These are phyloP conservation scores for Clitarchus hookeri DNA, from an alignment of 2,888 invertebrate genomes.

Conservation along the genomic window DNA sequence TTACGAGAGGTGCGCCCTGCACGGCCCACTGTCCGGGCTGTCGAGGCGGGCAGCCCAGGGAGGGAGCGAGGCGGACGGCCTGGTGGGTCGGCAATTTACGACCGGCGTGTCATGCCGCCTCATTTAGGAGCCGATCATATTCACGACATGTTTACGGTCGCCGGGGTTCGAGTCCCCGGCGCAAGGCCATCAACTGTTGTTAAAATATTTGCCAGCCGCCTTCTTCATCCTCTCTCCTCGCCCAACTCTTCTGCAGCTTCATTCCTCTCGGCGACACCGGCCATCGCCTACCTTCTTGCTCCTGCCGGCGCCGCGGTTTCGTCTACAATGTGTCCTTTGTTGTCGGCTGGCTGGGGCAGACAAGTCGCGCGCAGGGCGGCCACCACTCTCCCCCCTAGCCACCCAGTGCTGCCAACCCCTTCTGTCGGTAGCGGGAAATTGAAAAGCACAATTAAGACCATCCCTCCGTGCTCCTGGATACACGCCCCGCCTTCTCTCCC, in stretches of 20 bases:
- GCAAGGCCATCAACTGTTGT: conserved; percentile 25
- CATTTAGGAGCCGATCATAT: conserved; percentile 18
- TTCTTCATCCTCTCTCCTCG: conserved; percentile 25
- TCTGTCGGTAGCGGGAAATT: conserved; percentile 34
- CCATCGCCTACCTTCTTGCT: neutral
- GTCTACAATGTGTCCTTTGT: conserved; percentile 21
- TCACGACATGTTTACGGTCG: conserved; percentile 21
- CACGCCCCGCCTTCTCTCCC: conserved; percentile 17
- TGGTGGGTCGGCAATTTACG: conserved; percentile 3
- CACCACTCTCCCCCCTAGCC: conserved; percentile 22
- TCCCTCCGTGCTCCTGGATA: conserved; percentile 16
- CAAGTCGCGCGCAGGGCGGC: conserved; percentile 5
- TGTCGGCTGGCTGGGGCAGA: neutral
- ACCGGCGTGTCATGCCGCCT: neutral
- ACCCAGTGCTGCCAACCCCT: neutral
- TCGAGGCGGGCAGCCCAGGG: neutral
- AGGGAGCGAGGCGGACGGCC: neutral
- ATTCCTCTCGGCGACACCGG: neutral
- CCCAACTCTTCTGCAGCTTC: no score
- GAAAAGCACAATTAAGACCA: conserved; percentile 42
- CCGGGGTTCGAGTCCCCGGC: conserved; percentile 5
- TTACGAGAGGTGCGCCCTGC: no score
- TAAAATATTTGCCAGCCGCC: conserved; percentile 20
- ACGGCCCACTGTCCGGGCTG: no score
- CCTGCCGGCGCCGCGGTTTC: neutral